Conservation (phyloP, 2,888 invertebrate species). For the Lasioglossum oenotherae region DNA sequence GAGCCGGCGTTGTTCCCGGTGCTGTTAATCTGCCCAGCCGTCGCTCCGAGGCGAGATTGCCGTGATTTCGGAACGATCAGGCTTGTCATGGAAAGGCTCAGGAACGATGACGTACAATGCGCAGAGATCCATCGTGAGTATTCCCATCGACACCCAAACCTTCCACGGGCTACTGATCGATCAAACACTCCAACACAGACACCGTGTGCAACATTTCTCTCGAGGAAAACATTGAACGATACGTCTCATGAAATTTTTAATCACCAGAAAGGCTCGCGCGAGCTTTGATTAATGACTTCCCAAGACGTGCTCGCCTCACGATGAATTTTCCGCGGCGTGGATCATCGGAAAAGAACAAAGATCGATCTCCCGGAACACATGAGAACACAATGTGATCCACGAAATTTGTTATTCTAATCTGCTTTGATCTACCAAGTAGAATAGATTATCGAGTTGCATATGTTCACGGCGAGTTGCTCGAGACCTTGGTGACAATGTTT, state of each 20-base stretch:
- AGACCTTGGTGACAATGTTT: slow-evolving; percentile 46
- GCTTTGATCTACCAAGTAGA: slow-evolving; percentile 8
- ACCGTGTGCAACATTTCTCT: background rate
- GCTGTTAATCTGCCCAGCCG: background rate
- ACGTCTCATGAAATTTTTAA: background rate
- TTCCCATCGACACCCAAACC: background rate
- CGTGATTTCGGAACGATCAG: slow-evolving; percentile 14
- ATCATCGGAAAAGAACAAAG: slow-evolving; percentile 1
- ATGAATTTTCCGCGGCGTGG: slow-evolving; percentile 10
- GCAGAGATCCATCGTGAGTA: slow-evolving; percentile 76
- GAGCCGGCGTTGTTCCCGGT: background rate
- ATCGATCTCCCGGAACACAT: slow-evolving; percentile 30
- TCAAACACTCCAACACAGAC: background rate
- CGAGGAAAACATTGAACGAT: background rate
- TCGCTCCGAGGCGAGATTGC: background rate
- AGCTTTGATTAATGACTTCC: background rate
- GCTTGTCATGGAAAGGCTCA: slow-evolving; percentile 58
- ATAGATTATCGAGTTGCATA: slow-evolving; percentile 36
- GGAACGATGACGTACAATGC: slow-evolving; percentile 70
- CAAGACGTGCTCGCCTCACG: background rate
- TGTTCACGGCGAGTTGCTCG: slow-evolving; percentile 15
- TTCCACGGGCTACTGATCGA: background rate
- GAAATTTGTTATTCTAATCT: slow-evolving; percentile 71
- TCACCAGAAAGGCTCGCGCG: background rate
- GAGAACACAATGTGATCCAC: slow-evolving; percentile 43